phyloP scores from a whole-genome alignment of 2,888 invertebrate genomes.

The Lepidochitona cinerea region DNA sequence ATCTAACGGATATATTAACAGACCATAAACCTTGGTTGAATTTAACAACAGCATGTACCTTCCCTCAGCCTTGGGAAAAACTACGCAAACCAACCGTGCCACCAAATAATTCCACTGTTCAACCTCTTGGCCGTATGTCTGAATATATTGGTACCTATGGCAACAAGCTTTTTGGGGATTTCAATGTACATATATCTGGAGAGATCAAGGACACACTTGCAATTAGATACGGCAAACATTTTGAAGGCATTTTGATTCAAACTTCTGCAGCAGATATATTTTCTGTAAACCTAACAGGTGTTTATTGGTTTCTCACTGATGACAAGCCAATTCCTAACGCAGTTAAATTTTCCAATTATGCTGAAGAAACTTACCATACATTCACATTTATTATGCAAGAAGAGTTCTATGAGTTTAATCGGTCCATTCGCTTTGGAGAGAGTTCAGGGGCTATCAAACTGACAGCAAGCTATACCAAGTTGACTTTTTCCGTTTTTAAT shows the following conservation, averaged over 20 bases:
- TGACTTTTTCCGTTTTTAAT: background rate
- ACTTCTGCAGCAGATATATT: background rate
- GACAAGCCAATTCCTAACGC: background rate
- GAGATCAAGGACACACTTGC: background rate
- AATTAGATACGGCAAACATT: background rate
- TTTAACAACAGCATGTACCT: background rate
- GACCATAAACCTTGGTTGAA: background rate
- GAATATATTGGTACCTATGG: background rate
- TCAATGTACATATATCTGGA: background rate
- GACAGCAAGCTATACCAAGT: too few species aligned
- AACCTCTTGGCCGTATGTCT: background rate
- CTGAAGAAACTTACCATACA: background rate
- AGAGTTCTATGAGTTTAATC: background rate
- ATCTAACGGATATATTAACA: background rate
- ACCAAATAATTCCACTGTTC: background rate
- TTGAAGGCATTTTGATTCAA: background rate
- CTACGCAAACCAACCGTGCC: background rate
- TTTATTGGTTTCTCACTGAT: background rate
- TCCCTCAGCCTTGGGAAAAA: background rate
- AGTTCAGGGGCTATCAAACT: background rate
- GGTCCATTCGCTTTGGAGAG: background rate
- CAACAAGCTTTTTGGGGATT: background rate
- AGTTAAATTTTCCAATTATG: background rate
- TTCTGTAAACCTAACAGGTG: background rate
- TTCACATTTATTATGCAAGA: background rate